phyloP scores from a whole-genome alignment of 37 sponge, comb jelly and placozoan genomes.

The Cliona cf. orientalis region DNA sequence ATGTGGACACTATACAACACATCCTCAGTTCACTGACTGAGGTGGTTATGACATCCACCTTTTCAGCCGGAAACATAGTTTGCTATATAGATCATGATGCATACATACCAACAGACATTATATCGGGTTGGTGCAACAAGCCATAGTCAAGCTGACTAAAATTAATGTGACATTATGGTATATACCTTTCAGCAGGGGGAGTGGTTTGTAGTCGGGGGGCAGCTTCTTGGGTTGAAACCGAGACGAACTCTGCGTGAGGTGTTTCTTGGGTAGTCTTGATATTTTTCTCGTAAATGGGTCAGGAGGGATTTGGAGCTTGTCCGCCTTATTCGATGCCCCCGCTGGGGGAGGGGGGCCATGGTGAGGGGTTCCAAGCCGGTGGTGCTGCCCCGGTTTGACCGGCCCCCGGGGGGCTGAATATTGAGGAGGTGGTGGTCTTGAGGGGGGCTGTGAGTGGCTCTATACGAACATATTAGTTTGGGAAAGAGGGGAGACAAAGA shows the following conservation, averaged over 20 bases:
- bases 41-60: too few relatives aligned
- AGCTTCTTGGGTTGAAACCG: slow-evolving; percentile 55
- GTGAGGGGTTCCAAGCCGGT: slow-evolving; percentile 5
- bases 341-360: background rate
- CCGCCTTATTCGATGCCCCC: background rate
- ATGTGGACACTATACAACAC: too few relatives aligned
- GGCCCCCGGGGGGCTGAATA: background rate
- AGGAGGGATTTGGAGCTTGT: too few relatives aligned
- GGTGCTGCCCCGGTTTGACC: background rate
- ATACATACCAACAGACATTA: too few relatives aligned
- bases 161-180: background rate
- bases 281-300: slow-evolving; percentile 52
- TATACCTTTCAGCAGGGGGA: slow-evolving; percentile 75
- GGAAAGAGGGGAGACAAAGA: too few relatives aligned
- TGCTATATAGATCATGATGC: too few relatives aligned
- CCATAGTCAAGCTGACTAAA: background rate
- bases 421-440: background rate
- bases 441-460: background rate
- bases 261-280: slow-evolving; percentile 46
- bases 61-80: too few relatives aligned
- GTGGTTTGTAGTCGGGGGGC: slow-evolving; percentile 79
- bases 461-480: too few relatives aligned
- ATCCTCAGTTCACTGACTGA: too few relatives aligned
- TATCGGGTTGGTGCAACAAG: background rate
- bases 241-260: slow-evolving; percentile 71